Evolutionary conservation across 2,113 vertebrate species (phyloP), one percentile per base, ranked within the genome.

Genomic region (Cavia aperea): DNA sequence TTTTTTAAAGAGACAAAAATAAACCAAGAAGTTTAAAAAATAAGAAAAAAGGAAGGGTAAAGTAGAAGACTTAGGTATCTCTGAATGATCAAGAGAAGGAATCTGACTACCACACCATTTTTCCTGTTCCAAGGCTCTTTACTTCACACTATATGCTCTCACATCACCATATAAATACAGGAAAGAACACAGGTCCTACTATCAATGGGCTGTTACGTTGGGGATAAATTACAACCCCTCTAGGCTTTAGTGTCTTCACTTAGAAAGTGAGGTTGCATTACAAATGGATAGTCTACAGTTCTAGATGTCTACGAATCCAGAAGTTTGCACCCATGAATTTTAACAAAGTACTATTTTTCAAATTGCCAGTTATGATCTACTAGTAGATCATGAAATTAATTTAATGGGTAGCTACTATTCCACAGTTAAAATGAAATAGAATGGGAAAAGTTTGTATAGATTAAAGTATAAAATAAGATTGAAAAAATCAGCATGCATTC

Each of bases 311-410:
- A 81, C 68, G 78, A 94, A 87, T 91, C 77, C 79, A 82, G 49
- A 90, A 79, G 19, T 81, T 49, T 58, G 12, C 82, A 84, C 39
- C 86, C 33, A 72, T 92, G 88, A 95, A 95, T 93, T 82, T 79
- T 88, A 93, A 94, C 43, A 93, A 95, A 87, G 54, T 49, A 75
- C 29, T 70, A 49, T 60, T 93, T 94, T 95, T 94, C 36, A 93
- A 91, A 70, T 81, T 94, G 62, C 33, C 81, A 70, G 23, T 86
- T 94, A 93, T 88, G n/a, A 86, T 88, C 66, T 86, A 91, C 77
- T 96, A 95, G 49, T 77, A 33, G 66, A 75, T 92, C 18, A 31
- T 77, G 26, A 94, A 95, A 90, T 87, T 94, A 94, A 93, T 89
- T 91, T 95, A 91, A 91, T 86, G 51, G 18, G 26, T 89, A 94